Evolutionary conservation across 2,113 vertebrate species (phyloP).

Genomic region (Cyprinodon brontotheroides): DNA sequence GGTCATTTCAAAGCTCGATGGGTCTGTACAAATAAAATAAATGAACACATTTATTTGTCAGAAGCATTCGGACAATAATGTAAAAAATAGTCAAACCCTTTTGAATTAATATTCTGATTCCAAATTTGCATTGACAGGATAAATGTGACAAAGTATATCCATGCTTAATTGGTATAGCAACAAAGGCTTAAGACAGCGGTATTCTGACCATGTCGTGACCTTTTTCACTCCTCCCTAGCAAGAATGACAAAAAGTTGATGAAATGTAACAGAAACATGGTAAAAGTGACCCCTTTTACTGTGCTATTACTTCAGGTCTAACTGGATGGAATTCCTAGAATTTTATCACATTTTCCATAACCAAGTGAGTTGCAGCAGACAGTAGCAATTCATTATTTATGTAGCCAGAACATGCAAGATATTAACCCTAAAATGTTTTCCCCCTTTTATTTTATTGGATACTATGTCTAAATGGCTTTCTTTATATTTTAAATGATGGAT

Average conservation of each 20-base stretch:
- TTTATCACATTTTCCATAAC: slow-evolving; percentile 61
- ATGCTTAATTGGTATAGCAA: not conserved
- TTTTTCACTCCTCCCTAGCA: slow-evolving; percentile 6
- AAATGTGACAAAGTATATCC: not conserved
- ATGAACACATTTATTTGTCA: not conserved
- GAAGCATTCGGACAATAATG: not conserved
- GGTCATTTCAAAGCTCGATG: slow-evolving; percentile 3
- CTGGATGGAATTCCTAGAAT: slow-evolving; percentile 60
- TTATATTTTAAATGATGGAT: too few species aligned
- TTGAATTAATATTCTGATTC: not conserved
- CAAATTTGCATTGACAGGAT: not conserved
- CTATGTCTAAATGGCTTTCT: not conserved
- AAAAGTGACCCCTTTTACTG: slow-evolving; percentile 18
- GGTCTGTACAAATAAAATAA: not conserved
- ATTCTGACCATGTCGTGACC: slow-evolving; percentile 15
- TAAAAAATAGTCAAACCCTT: not conserved
- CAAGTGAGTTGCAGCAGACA: slow-evolving; percentile 44
- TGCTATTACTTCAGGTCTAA: slow-evolving; percentile 30
- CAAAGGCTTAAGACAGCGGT: slow-evolving; percentile 14
- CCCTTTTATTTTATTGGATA: not conserved
- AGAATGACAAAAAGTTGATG: slow-evolving; percentile 16
- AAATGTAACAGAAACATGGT: slow-evolving; percentile 9
- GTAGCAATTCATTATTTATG: slow-evolving; percentile 69
- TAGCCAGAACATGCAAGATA: slow-evolving; percentile 29
- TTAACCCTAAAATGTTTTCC: slow-evolving; percentile 23